Conservation (phyloP, 2,888 invertebrate genomes). For the Noctua janthe region DNA sequence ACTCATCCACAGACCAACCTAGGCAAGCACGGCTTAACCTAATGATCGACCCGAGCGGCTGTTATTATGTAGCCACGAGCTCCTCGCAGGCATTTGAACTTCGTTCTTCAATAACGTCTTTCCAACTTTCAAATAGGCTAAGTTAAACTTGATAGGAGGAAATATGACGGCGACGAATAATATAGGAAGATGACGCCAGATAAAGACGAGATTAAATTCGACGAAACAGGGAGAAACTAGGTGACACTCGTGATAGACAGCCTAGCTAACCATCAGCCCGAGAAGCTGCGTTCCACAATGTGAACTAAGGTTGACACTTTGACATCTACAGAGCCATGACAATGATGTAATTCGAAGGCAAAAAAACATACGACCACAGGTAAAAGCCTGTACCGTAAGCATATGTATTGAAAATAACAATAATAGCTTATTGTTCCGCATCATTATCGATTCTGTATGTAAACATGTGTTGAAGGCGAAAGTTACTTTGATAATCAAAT, state of each 20-base stretch:
- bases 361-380: background rate
- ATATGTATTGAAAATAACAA: slow-evolving; percentile 32
- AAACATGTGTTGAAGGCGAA: slow-evolving; percentile 67
- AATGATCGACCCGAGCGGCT: no score
- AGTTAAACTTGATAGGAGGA: background rate
- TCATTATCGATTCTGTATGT: slow-evolving; percentile 69
- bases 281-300: background rate
- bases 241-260: background rate
- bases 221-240: background rate
- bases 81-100: background rate
- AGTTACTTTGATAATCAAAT: slow-evolving; percentile 66
- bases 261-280: background rate
- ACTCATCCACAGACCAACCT: no score
- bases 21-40: no score
- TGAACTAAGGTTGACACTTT: slow-evolving; percentile 1
- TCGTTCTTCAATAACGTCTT: background rate
- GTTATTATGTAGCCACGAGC: no score
- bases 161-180: background rate
- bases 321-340: background rate
- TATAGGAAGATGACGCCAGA: background rate
- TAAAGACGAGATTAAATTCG: background rate
- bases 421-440: slow-evolving; percentile 62
- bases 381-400: background rate
- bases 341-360: background rate
- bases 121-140: background rate